Base-by-base conservation (phyloP, 2,888 invertebrate genomes). In the Anoplius nigerrimus region DNA sequence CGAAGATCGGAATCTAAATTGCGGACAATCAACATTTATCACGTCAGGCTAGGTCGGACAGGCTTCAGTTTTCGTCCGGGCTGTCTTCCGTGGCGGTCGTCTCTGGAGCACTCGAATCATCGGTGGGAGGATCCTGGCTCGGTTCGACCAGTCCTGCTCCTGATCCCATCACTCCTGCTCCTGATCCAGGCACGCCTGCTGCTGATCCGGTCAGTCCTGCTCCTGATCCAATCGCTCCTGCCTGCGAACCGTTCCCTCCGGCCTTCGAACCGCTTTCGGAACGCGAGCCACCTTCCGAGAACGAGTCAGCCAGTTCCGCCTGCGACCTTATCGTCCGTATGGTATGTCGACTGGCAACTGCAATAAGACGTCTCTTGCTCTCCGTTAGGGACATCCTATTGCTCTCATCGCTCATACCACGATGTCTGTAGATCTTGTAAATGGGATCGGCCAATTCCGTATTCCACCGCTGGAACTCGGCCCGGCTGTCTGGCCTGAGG, bases 361-460 rank as follows among this genome's bases (percentile, higher is more conserved):
- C 34, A 8, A 34, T 34, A 11, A 34, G 34, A 34, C 34, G 4
- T 34, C 11, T 13, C 2, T 3, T 55, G 62, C 11, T 21, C 51
- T 20, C 68, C 52, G 11, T 61, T 59, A 15, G 34, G 20, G 8
- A 42, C 24, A 16, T 24, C 43, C 24, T 0, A 1, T 18, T 2
- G 2, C 16, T 52, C 0, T 27, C 11, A 60, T 11, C n/a, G 18
- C 21, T 46, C 43, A 34, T 65, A 51, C 72, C 22, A 18, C 78
- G 70, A 68, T 84, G 85, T 13, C 71, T 72, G 51, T 80, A 80
- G 22, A 51, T 82, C 34, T 78, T 76, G 55, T 78, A 82, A n/a
- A 64, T 69, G 0, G 78, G 66, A n/a, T 73, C 62, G 0, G 71
- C 63, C 80, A 86, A 80, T 24, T 82, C 82, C 11, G 53, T 65